Conservation (phyloP, 1,140 invertebrate species). For the Stegodyphus mimosarum region DNA sequence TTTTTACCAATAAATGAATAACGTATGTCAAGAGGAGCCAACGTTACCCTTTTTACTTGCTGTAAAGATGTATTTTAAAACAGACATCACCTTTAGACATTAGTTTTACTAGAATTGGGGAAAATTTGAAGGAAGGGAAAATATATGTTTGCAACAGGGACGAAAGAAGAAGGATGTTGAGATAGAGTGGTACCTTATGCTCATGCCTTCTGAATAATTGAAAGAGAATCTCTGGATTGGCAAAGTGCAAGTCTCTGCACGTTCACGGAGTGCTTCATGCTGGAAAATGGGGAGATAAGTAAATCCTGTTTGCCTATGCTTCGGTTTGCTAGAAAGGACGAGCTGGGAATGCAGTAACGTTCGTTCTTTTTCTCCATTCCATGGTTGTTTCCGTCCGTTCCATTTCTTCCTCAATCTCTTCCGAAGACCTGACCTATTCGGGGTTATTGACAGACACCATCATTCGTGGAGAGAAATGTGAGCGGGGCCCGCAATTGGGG, state of each 20-base stretch:
- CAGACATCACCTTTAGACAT: conserved; percentile 16
- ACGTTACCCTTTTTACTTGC: background rate
- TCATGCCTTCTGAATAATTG: conserved; percentile 57
- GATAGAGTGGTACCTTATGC: conserved; percentile 11
- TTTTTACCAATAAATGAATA: conserved; percentile 24
- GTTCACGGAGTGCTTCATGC: conserved; percentile 29
- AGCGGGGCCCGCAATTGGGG: conserved; percentile 1
- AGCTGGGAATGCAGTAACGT: conserved; percentile 45
- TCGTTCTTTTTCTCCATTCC: conserved; percentile 27
- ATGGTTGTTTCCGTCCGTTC: conserved; percentile 29
- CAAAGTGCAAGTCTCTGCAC: conserved; percentile 51
- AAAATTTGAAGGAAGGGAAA: conserved; percentile 29
- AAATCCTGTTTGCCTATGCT: conserved; percentile 54
- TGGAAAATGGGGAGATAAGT: conserved; percentile 60
- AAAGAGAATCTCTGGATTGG: conserved; percentile 58
- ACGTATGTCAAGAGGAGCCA: conserved; percentile 24
- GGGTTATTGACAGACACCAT: conserved; percentile 45
- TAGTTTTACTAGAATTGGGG: conserved; percentile 29
- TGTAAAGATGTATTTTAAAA: background rate
- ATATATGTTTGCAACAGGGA: background rate
- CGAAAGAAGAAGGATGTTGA: background rate
- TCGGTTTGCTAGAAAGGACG: conserved; percentile 48
- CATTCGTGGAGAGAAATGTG: conserved; percentile 4
- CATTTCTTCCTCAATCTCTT: conserved; percentile 42
- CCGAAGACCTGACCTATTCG: conserved; percentile 44